Base-by-base conservation (phyloP, 1,140 invertebrate species). In the Philaenus spumarius region DNA sequence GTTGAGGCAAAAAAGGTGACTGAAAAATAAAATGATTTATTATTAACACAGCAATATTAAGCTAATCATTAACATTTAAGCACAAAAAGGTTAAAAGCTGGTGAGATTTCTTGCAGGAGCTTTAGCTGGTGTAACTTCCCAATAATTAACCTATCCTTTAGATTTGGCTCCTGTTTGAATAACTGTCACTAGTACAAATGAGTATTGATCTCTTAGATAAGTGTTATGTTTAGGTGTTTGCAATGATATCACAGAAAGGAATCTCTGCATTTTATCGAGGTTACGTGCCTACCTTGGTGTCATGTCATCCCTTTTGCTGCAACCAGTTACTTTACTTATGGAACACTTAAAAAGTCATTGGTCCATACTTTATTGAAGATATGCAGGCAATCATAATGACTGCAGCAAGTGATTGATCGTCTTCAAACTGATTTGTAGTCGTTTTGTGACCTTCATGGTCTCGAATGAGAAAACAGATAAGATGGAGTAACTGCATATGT, bases 291-390 rank as follows among this genome's bases (percentile, higher is more conserved):
- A 98, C 17, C 69, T 95, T 1, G 97, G 97, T 2, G 93, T 96
- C n/a, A n/a, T n/a, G n/a, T n/a, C 0, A 90, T 98, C 66, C 95
- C 95, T 0, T 99, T 99, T 75, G 95, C 97, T 11, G 97, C 97
- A 9, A 89, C 88, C 46, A 95, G 93, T 40, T 99, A 99, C 75
- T 98, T 92, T 72, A 97, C 94, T 0, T 99, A 97, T 73, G 96
- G 98, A 76, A 89, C 89, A 19, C 76, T 97, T 3, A 98, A 98
- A 75, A 81, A 86, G n/a, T n/a, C n/a, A n/a, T n/a, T n/a, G n/a
- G n/a, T n/a, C n/a, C n/a, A n/a, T n/a, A n/a, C n/a, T n/a, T n/a
- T n/a, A n/a, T n/a, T n/a, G n/a, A n/a, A n/a, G n/a, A n/a, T n/a
- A n/a, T n/a, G n/a, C n/a, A n/a, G n/a, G n/a, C n/a, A n/a, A n/a